Conservation (phyloP, 2,797 vertebrate species). For the Tragelaphus eurycerus region DNA sequence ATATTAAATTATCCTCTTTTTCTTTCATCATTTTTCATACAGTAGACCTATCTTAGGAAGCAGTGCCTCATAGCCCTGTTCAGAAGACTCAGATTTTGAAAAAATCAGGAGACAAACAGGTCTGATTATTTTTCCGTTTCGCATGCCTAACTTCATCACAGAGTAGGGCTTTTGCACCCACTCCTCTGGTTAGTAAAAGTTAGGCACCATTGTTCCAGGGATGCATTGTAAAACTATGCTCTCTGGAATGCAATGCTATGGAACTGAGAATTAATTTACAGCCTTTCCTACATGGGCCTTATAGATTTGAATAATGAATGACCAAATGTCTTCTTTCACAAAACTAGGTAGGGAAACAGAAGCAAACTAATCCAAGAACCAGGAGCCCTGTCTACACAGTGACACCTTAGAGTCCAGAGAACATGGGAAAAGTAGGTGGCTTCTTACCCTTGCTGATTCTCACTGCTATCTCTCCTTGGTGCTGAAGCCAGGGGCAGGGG, state of each 20-base stretch:
- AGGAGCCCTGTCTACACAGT: background rate
- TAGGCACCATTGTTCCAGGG: conserved; percentile 67
- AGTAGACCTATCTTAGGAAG: background rate
- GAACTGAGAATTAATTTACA: conserved; percentile 77
- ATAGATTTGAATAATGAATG: conserved; percentile 80
- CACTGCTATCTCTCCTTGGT: background rate
- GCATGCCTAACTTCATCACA: conserved; percentile 5
- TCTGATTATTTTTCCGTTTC: conserved; percentile 69
- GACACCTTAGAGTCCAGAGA: background rate
- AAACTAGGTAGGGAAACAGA: background rate
- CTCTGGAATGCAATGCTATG: conserved; percentile 69
- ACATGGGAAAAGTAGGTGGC: accelerated
- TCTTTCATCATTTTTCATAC: background rate
- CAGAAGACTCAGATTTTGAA: background rate
- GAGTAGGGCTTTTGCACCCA: conserved; percentile 43
- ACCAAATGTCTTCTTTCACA: conserved; percentile 72
- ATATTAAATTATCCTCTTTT: background rate
- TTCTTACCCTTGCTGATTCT: background rate
- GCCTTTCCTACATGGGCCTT: conserved; percentile 58
- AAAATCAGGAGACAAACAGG: conserved; percentile 33
- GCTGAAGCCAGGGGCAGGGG: background rate
- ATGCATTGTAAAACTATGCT: conserved; percentile 58
- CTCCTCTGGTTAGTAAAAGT: conserved; percentile 74
- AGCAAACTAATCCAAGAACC: background rate
- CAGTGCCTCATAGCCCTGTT: background rate